A percentile compares a stretch with the other conserved stretches of the same genome.
These are phyloP conservation scores for Lasioglossum pauxillum DNA, from an alignment of 2,888 invertebrate genomes.

Conservation along the genomic window DNA sequence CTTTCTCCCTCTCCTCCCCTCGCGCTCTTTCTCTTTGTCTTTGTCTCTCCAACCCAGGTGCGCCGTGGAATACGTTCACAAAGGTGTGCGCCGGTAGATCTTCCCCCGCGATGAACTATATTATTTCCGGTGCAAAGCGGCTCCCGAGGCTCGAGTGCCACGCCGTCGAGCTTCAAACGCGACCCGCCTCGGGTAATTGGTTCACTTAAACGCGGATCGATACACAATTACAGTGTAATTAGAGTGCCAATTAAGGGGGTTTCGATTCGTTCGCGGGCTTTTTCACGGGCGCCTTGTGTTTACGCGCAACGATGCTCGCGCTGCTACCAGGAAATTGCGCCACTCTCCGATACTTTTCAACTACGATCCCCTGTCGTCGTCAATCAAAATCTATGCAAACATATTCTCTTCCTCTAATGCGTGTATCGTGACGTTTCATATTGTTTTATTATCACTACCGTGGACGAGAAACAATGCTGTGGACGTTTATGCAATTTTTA, in stretches of 20 bases:
- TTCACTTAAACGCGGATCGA: constrained; percentile 76
- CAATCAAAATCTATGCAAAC: not conserved
- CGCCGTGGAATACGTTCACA: constrained; percentile 9
- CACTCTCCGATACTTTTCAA: not conserved
- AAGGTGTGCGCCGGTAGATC: constrained; percentile 52
- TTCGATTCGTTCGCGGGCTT: constrained; percentile 32
- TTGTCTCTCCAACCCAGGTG: not conserved
- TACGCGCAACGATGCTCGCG: constrained; percentile 49
- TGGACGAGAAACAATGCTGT: too few relatives aligned
- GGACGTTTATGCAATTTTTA: too few relatives aligned
- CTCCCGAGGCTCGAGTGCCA: constrained; percentile 55
- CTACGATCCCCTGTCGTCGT: not conserved
- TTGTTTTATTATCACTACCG: not conserved
- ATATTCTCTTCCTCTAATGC: not conserved
- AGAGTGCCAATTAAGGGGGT: constrained; percentile 73
- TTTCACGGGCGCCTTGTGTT: constrained; percentile 28
- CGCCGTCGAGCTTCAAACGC: constrained; percentile 59
- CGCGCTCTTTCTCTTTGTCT: not conserved
- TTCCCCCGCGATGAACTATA: constrained; percentile 64
- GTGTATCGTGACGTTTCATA: not conserved
- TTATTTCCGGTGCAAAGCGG: constrained; percentile 70
- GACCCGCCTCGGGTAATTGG: constrained; percentile 70
- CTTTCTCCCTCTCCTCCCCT: not conserved
- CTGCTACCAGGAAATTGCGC: not conserved
- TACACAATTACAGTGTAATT: constrained; percentile 78